Base-by-base conservation (phyloP, 2,113 vertebrate species). In the Eulacestoma nigropectus region DNA sequence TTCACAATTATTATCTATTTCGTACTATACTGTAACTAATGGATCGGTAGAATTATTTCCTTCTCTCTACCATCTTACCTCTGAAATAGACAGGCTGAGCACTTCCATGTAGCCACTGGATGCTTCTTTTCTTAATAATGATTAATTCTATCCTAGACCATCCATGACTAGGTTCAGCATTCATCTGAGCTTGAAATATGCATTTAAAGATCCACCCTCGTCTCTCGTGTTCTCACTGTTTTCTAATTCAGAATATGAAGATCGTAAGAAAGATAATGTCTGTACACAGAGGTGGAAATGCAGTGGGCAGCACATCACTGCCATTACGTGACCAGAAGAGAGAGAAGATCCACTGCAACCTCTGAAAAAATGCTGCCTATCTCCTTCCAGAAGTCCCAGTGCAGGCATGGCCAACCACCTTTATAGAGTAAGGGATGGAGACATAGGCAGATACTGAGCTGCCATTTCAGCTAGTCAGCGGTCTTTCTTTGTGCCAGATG, bases 321-420 rank as follows among this genome's bases (percentile, higher is more conserved):
- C 75, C 7, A 2, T 9, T 1, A 12, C 0, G 0, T 10, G 25
- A 81, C 23, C 25, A 56, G 44, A 55, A 56, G 12, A 32, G 15
- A 32, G 19, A 25, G 10, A 50, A 59, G 16, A 22, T 53, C 46
- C 26, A 21, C 22, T 0, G 2, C 39, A 64, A 37, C 13, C 27
- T 50, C 30, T 10, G 33, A 60, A 21, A 76, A 63, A 59, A 59
- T 0, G 9, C 26, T 56, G 26, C 16, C 4, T 13, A 35, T 16
- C 49, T 85, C 53, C 25, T 64, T 8, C 52, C 5, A 18, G n/a
- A 41, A 21, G 35, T 13, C 20, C 3, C 1, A 16, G 23, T 3
- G 11, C 55, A 35, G 30, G 13, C 56, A n/a, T 1, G 6, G 53
- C 19, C 39, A 9, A 2, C 2, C 37, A 8, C 35, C 2, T 3